Conservation (phyloP, 1,140 invertebrate species). For the Linepithema humile region DNA sequence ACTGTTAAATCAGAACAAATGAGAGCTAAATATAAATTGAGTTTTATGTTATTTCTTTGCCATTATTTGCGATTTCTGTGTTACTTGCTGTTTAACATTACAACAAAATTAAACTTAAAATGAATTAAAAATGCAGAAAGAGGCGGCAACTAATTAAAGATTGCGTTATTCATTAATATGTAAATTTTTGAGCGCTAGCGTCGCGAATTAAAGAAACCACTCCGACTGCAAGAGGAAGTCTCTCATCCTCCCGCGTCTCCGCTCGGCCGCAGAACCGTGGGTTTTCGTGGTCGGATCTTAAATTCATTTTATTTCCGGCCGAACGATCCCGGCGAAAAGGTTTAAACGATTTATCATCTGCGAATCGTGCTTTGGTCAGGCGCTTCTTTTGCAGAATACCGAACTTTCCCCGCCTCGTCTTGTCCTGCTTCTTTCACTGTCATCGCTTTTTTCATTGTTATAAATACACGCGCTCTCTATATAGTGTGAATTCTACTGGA, state of each 20-base stretch:
- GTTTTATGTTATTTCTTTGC: not conserved
- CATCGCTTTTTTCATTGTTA: conserved; percentile 14
- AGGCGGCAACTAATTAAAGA: conserved; percentile 50
- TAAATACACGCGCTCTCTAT: conserved; percentile 3
- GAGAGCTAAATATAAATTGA: not conserved
- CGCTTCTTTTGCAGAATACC: conserved; percentile 66
- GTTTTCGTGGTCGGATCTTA: conserved; percentile 78
- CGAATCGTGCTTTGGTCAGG: conserved; percentile 79
- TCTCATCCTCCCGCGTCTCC: conserved; percentile 25
- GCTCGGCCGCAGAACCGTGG: conserved; percentile 45
- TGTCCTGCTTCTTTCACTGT: conserved; percentile 39
- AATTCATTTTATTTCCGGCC: conserved; percentile 83
- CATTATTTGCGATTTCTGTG: not conserved
- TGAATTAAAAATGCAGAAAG: conserved; percentile 27
- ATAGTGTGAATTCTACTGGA: not conserved
- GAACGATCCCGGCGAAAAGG: conserved; percentile 80
- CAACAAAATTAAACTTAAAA: conserved; percentile 60
- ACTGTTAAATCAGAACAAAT: not conserved
- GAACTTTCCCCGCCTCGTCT: conserved; percentile 67
- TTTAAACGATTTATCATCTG: conserved; percentile 81
- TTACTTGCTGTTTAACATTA: conserved; percentile 27
- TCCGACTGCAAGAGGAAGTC: conserved; percentile 16
- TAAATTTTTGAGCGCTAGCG: conserved; percentile 40
- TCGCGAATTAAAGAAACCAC: conserved; percentile 51
- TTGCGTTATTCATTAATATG: conserved; percentile 57